Evolutionary conservation across 2,113 vertebrate species (phyloP), one percentile per base, ranked within the genome.

Genomic region (Clarias macrocephalus): DNA sequence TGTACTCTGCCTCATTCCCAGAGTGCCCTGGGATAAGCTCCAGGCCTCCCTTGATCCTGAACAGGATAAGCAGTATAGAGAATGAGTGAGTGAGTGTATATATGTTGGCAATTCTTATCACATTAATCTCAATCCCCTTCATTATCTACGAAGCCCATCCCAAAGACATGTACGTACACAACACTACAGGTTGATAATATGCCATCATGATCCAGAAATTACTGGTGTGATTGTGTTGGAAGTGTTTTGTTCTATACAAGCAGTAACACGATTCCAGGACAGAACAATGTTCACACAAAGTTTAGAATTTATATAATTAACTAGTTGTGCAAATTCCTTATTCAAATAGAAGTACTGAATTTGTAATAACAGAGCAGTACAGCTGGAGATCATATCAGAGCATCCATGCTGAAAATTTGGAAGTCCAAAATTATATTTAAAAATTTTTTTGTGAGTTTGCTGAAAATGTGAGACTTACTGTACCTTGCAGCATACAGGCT

Each of bases 131-230:
- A 56, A 56, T n/a, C 3, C 5, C 28, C 52, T 79, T 79, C 25
- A 79, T 79, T 18, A 52, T 28, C 6, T 56, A n/a, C 7, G 10
- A 79, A 79, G 52, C 75, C 48, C 75, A 56, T 28, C 52, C 75
- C 52, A 56, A 56, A 79, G 52, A 56, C 52, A 54, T 56, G 42
- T 54, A 77, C 7, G 25, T 13, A 18, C 75, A 54, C 75, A 76
- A 52, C 73, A 21, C 25, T 56, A 56, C 56, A 56, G 23, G 28
- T 54, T 79, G 75, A 77, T 79, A 52, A 18, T 79, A n/a, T 28
- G 13, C 75, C 75, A 28, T 56, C 52, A 8, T 79, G 75, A 79
- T 79, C 52, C 75, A 79, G 52, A 56, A 79, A 79, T 52, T 56
- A 3, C 52, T 79, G 75, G 13, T 56, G 13, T 79, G 75, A 54